Evolutionary conservation across 2,113 vertebrate species (phyloP), one percentile per base, ranked within the genome.

Genomic region (Rhabdornis inornatus): DNA sequence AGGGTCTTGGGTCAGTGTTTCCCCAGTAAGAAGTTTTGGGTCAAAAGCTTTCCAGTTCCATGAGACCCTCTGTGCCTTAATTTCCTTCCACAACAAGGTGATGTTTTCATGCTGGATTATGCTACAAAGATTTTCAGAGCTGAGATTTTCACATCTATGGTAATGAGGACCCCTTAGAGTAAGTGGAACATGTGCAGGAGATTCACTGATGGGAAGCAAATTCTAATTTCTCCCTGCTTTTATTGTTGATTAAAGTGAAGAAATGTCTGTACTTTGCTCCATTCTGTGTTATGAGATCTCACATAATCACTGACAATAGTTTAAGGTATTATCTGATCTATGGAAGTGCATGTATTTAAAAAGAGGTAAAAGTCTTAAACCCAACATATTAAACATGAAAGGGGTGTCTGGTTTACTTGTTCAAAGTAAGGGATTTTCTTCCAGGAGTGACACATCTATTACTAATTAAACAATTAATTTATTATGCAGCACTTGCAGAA

Each of bases 301-400:
- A 97, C 88, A 95, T 95, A 97, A 98, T 97, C 97, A 96, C 94
- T 97, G 97, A 98, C 97, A 98, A 97, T 97, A 97, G 97, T 98
- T 98, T 97, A 97, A 96, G 97, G 96, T 96, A 97, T 97, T 97
- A 98, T 97, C 95, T 98, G 98, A 98, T 98, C 97, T 98, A 82
- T 95, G 93, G 97, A 97, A 97, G 90, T 94, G 90, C 94, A 95
- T 72, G 94, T 96, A 95, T 97, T 94, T 96, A 94, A 93, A 97
- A 96, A 96, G 90, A 96, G 94, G 96, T 96, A 96, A 97, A 97
- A 97, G 97, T 96, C 96, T 98, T 97, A 94, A 98, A 97, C 96
- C 93, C 92, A 97, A 97, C 96, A 96, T 80, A 96, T 95, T 97
- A 97, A 96, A 98, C 89, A 94, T 96, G 92, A 96, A 97, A 96